Evolutionary conservation across 2,113 vertebrate genomes (phyloP).

Genomic region (Chloebia gouldiae): DNA sequence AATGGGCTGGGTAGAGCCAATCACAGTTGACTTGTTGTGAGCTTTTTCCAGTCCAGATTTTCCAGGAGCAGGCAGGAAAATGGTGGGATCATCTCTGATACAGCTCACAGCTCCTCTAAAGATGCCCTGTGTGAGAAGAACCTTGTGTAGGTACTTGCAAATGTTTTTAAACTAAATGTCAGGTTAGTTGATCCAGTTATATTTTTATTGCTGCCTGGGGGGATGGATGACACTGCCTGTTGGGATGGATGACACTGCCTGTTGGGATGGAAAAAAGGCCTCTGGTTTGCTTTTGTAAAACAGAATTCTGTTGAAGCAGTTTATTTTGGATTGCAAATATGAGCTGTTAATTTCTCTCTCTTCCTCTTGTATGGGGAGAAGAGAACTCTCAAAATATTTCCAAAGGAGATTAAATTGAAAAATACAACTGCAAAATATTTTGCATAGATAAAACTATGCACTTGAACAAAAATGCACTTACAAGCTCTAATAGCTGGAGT

Average conservation of each 20-base stretch:
- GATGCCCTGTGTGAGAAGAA: neutral
- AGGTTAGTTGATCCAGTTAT: neutral
- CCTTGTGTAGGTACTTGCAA: neutral
- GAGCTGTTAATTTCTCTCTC: neutral
- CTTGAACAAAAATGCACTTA: neutral
- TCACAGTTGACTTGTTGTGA: neutral
- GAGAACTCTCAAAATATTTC: conserved; percentile 11
- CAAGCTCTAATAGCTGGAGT: neutral
- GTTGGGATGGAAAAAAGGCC: neutral
- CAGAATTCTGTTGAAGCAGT: neutral
- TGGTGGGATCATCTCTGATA: neutral
- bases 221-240: neutral
- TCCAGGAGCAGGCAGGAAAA: neutral
- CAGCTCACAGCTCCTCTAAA: neutral
- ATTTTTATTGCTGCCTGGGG: neutral
- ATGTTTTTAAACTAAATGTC: neutral
- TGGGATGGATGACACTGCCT: neutral
- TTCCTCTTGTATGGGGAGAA: neutral
- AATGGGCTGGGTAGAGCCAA: neutral
- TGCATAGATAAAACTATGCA: neutral
- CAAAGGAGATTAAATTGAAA: neutral
- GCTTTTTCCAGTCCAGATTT: neutral
- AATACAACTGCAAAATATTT: neutral
- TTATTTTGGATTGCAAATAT: neutral
- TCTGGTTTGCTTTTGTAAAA: neutral